These are phyloP conservation scores for Leucozona laternaria DNA, from an alignment of 2,888 invertebrate genomes.

Conservation along the genomic window DNA sequence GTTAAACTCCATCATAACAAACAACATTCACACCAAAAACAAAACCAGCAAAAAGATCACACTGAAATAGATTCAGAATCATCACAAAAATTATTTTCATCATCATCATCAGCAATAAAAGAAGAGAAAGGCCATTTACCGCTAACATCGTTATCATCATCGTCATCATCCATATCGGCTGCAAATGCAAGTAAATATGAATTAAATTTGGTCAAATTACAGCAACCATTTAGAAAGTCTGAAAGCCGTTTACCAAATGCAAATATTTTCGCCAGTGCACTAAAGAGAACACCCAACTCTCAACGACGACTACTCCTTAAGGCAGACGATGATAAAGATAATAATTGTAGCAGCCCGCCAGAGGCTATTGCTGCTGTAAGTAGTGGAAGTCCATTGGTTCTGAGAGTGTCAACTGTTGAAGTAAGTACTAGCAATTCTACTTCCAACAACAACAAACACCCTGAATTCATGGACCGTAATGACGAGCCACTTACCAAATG, in stretches of 20 bases:
- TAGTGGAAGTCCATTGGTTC: conserved; percentile 45
- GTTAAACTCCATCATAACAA: conserved; percentile 42
- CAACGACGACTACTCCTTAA: conserved; percentile 66
- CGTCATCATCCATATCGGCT: conserved; percentile 36
- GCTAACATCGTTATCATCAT: conserved; percentile 28
- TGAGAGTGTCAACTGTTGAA: conserved; percentile 30
- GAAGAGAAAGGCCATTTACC: conserved; percentile 35
- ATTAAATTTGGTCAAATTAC: conserved; percentile 66
- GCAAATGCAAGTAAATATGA: conserved; percentile 67
- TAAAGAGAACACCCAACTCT: conserved; percentile 69
- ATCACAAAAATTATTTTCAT: conserved; percentile 69
- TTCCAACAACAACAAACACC: background rate
- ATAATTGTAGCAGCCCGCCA: conserved; percentile 67
- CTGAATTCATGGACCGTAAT: conserved; percentile 30
- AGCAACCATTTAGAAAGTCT: conserved; percentile 71
- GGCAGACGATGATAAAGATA: conserved; percentile 65
- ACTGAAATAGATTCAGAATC: conserved; percentile 69
- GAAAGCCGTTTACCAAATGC: conserved; percentile 74
- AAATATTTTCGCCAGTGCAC: conserved; percentile 68
- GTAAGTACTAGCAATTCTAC: background rate
- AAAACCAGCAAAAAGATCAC: conserved; percentile 36
- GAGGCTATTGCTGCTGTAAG: conserved; percentile 36
- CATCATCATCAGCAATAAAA: conserved; percentile 72
- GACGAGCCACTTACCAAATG: conserved; percentile 28
- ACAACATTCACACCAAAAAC: conserved; percentile 51